Evolutionary conservation across 1,140 invertebrate genomes (phyloP).

Genomic region (Lordiphosa mommai): DNA sequence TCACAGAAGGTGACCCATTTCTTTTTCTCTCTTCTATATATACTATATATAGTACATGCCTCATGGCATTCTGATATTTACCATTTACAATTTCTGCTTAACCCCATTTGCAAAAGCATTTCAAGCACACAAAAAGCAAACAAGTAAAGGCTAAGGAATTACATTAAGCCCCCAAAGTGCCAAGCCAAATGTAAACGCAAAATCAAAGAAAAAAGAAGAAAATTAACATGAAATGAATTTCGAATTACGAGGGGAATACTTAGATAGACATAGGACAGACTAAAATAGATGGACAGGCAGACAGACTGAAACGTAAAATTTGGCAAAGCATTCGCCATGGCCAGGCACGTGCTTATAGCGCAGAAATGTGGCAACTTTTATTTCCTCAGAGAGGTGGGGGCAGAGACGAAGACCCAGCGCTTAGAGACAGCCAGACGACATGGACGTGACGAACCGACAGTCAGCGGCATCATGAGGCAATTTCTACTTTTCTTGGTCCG

Average conservation of each 20-base stretch:
- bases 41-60: background rate
- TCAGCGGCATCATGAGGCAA: constrained; percentile 71
- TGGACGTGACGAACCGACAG: constrained; percentile 59
- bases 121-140: constrained; percentile 19
- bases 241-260: constrained; percentile 31
- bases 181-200: constrained; percentile 52
- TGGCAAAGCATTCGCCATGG: constrained; percentile 54
- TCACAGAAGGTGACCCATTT: constrained; percentile 36
- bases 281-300: background rate
- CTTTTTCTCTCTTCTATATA: background rate
- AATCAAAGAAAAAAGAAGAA: constrained; percentile 65
- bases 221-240: constrained; percentile 74
- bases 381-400: background rate
- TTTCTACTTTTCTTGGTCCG: constrained; percentile 43
- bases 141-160: constrained; percentile 27
- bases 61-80: constrained; percentile 31
- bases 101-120: constrained; percentile 51
- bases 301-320: constrained; percentile 46
- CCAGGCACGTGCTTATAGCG: constrained; percentile 68
- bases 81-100: constrained; percentile 44
- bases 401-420: constrained; percentile 27
- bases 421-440: constrained; percentile 63
- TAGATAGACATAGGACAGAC: constrained; percentile 4
- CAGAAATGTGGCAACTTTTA: constrained; percentile 69
- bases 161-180: constrained; percentile 32